Evolutionary conservation across 2,797 vertebrate genomes (phyloP).

Genomic region (Amniataba percoides): DNA sequence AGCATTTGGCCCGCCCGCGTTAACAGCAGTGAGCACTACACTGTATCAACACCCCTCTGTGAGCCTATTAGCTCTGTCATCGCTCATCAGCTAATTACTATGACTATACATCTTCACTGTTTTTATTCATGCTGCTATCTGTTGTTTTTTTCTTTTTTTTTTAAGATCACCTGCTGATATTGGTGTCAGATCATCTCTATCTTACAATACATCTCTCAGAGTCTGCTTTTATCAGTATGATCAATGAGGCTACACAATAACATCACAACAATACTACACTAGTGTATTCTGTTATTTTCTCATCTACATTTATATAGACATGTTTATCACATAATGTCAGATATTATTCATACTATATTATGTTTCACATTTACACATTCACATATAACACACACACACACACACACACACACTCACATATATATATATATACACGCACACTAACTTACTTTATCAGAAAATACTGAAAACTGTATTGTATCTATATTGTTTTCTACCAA

Average conservation of each 20-base stretch:
- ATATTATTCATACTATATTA: too few relatives aligned
- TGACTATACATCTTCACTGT: constrained; percentile 28
- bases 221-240: not conserved
- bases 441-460: too few relatives aligned
- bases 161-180: constrained; percentile 37
- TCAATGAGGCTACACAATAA: not conserved
- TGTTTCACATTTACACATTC: too few relatives aligned
- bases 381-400: too few relatives aligned
- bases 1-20: constrained; percentile 36
- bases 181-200: constrained; percentile 2
- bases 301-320: not conserved
- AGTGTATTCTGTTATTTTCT: not conserved
- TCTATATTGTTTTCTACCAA: not conserved
- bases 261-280: not conserved
- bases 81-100: constrained; percentile 72
- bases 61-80: constrained; percentile 63
- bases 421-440: too few relatives aligned
- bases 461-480: not conserved
- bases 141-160: constrained; percentile 19
- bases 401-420: too few relatives aligned
- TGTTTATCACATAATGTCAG: too few relatives aligned
- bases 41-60: constrained; percentile 67
- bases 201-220: not conserved
- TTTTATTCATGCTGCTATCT: constrained; percentile 43
- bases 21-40: constrained; percentile 59